Evolutionary conservation across 2,797 vertebrate genomes (phyloP).

Genomic region (Petrocephalus schoutedeni): DNA sequence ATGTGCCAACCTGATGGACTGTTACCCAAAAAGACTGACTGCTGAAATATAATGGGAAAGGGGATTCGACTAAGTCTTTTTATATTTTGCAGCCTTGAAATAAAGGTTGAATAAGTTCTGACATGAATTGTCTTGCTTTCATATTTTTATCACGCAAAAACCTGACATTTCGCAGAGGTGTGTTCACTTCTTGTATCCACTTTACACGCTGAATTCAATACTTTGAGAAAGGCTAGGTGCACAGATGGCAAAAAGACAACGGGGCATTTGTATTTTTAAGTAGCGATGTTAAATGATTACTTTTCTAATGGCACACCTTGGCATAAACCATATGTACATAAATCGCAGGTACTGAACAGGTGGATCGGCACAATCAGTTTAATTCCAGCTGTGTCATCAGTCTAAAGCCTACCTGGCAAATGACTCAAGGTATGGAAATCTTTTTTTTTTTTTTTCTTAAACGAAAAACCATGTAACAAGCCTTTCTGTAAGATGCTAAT

Average conservation of each 20-base stretch:
- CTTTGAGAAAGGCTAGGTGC: background rate
- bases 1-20: no score
- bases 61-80: background rate
- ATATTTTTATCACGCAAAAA: background rate
- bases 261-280: background rate
- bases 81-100: background rate
- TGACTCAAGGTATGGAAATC: background rate
- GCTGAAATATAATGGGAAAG: no score
- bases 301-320: background rate
- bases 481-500: background rate
- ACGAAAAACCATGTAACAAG: background rate
- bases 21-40: no score
- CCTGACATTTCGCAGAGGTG: background rate
- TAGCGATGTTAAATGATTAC: background rate
- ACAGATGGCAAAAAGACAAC: background rate
- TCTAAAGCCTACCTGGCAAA: background rate
- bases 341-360: background rate
- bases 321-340: background rate
- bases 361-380: background rate
- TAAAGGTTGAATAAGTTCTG: background rate
- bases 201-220: background rate
- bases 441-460: background rate
- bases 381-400: background rate
- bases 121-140: background rate
- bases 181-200: background rate